Base-by-base conservation (phyloP, 2,888 invertebrate species). In the Barypeithes pellucidus region DNA sequence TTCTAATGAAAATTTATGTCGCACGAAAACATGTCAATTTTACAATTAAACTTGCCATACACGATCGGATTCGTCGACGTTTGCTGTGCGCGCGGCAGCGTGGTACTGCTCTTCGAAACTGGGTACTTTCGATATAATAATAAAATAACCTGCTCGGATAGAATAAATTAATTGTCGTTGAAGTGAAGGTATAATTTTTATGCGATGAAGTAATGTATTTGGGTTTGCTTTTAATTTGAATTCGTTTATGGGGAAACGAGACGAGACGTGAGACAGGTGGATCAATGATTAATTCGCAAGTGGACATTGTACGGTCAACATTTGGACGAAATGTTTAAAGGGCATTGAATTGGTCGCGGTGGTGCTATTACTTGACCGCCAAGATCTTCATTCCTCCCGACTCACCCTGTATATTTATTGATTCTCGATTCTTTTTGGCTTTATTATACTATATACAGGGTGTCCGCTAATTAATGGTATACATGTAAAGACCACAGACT, bases 1-100 rank as follows among this genome's bases (percentile, higher is more conserved):
- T 52, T 52, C 29, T 29, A 52, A 52, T 52, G 50, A 12, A 52
- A 52, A 52, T 52, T 24, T 52, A 29, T 52, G 29, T 52, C 52
- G 14, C 29, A 29, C 18, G 29, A 29, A 29, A 8, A 24, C 52
- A 29, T 52, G 29, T 52, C 52, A 11, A 8, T 52, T 52, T 24
- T 22, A 22, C 14, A 22, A 50, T 22, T 14, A 52, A 29, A 29
- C 8, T 9, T 29, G 29, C 9, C 29, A 29, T 16, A 16, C 16
- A 8, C 43, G 43, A 39, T 29, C 39, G 12, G 3, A 11, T 52
- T 14, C 29, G 52, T 52, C 29, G 52, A 52, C 29, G 52, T 52
- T n/a, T 52, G 8, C 4, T 7, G 3, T n/a, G 2, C n/a, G 52
- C 7, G 29, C 12, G 52, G 29, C 14, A 3, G 24, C 52, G 29